A percentile compares a stretch with the other conserved stretches of the same genome.
These are phyloP conservation scores for Atractosteus spatula DNA, from an alignment of 2,113 vertebrate species.

Conservation along the genomic window DNA sequence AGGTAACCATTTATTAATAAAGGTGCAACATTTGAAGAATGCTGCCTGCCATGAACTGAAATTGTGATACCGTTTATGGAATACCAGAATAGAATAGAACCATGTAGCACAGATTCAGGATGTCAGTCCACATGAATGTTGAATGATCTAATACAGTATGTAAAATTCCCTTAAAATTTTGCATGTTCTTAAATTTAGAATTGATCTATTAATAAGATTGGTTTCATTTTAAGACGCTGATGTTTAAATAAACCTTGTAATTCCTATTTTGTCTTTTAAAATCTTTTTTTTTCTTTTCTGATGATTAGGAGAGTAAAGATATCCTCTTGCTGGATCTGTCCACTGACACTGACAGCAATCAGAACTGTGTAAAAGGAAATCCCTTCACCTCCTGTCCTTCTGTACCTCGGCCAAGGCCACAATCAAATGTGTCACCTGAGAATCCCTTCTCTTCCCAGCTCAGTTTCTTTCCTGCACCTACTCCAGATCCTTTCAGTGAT, in stretches of 20 bases:
- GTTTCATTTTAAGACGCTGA: no score
- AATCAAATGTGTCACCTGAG: conserved; percentile 66
- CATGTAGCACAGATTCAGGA: no score
- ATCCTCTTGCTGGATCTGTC: conserved; percentile 94
- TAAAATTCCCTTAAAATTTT: no score
- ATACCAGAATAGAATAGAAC: no score
- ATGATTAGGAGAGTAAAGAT: conserved; percentile 87
- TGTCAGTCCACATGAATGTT: no score
- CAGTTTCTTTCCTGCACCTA: conserved; percentile 86
- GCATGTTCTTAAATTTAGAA: no score
- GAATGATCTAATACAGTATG: no score
- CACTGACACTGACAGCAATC: conserved; percentile 89
- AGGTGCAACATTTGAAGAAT: no score
- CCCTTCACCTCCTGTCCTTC: conserved; percentile 68
- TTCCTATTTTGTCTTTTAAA: conserved; percentile 21
- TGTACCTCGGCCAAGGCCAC: conserved; percentile 67
- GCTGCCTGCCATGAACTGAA: no score
- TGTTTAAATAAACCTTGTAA: not conserved
- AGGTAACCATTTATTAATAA: no score
- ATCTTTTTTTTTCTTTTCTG: conserved; percentile 61
- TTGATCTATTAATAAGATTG: no score
- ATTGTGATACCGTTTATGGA: no score
- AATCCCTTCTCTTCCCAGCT: conserved; percentile 73
- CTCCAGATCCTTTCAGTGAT: conserved; percentile 86
- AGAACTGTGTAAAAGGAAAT: conserved; percentile 82